phyloP scores from a whole-genome alignment of 2,888 invertebrate genomes.

The Orthosia gothica region DNA sequence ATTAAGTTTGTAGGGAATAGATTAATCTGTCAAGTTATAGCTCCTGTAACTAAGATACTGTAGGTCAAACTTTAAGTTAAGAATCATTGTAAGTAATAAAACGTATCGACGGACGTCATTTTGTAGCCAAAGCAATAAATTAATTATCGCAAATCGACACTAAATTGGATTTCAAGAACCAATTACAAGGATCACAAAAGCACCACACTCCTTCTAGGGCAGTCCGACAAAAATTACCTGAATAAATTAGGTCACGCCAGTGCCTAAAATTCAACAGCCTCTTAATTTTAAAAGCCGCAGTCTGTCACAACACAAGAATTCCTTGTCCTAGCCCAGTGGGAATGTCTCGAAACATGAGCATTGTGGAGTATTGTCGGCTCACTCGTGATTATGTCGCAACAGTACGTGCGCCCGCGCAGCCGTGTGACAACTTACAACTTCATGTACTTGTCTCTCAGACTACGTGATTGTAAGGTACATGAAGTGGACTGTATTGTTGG shows the following conservation, averaged over 20 bases:
- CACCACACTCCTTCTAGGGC: too few relatives aligned
- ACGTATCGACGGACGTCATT: too few relatives aligned
- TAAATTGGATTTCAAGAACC: too few relatives aligned
- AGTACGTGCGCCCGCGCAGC: conserved; percentile 56
- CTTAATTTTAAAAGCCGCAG: not conserved
- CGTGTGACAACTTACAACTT: conserved; percentile 64
- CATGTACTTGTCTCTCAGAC: conserved; percentile 44
- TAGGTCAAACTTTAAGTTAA: not conserved
- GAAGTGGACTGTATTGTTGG: too few relatives aligned
- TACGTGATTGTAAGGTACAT: conserved; percentile 38
- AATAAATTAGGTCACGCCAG: not conserved
- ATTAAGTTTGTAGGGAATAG: conserved; percentile 20
- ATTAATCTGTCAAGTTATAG: conserved; percentile 13
- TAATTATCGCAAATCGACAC: too few relatives aligned
- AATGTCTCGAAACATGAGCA: conserved; percentile 69
- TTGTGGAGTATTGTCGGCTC: conserved; percentile 68
- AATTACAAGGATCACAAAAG: too few relatives aligned
- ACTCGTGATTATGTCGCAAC: conserved; percentile 69
- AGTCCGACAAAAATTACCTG: too few relatives aligned
- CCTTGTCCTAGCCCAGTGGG: conserved; percentile 53
- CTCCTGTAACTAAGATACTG: not conserved
- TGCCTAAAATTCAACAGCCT: not conserved
- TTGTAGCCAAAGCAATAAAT: too few relatives aligned
- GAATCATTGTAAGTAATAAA: too few relatives aligned
- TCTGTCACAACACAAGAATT: conserved; percentile 25